Evolutionary conservation across 1,140 invertebrate species (phyloP).

Genomic region (Orius insidiosus): DNA sequence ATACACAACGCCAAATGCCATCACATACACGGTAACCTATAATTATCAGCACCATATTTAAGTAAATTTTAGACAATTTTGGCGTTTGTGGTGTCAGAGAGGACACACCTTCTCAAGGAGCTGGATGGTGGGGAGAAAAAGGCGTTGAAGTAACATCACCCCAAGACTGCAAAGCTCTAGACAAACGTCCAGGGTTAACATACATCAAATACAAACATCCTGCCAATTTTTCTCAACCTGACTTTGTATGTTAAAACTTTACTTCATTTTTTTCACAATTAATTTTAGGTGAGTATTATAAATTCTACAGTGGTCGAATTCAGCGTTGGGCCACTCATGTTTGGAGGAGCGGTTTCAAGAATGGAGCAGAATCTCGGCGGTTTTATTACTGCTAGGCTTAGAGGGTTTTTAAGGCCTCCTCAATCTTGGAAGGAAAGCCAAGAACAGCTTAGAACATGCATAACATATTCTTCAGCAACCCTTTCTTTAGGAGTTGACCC

Average conservation of each 20-base stretch:
- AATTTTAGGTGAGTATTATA: conserved; percentile 41
- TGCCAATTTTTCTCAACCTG: conserved; percentile 68
- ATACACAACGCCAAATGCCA: conserved; percentile 83
- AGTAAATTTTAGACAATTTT: conserved; percentile 42
- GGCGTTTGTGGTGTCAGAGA: conserved; percentile 57
- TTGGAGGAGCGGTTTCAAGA: conserved; percentile 29
- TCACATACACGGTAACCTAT: conserved; percentile 58
- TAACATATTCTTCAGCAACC: conserved; percentile 46
- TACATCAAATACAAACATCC: conserved; percentile 75
- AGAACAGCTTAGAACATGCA: conserved; percentile 52
- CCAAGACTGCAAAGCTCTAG: conserved; percentile 56
- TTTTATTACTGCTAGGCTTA: conserved; percentile 34
- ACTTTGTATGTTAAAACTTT: conserved; percentile 36
- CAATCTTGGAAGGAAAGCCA: conserved; percentile 38
- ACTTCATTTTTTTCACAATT: neutral
- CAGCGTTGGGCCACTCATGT: too few relatives aligned
- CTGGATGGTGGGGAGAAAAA: conserved; percentile 75
- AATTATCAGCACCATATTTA: too few relatives aligned
- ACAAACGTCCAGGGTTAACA: conserved; percentile 71
- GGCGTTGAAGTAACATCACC: conserved; percentile 63
- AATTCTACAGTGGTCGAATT: conserved; percentile 42
- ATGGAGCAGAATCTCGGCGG: conserved; percentile 40
- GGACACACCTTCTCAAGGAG: conserved; percentile 54
- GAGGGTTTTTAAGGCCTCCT: conserved; percentile 63
- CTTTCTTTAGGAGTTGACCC: conserved; percentile 25